Percentiles rank a stretch among this genome's conserved stretches.
These are phyloP conservation scores for Perca schrenkii DNA, from an alignment of 2,113 vertebrate species.

Conservation along the genomic window DNA sequence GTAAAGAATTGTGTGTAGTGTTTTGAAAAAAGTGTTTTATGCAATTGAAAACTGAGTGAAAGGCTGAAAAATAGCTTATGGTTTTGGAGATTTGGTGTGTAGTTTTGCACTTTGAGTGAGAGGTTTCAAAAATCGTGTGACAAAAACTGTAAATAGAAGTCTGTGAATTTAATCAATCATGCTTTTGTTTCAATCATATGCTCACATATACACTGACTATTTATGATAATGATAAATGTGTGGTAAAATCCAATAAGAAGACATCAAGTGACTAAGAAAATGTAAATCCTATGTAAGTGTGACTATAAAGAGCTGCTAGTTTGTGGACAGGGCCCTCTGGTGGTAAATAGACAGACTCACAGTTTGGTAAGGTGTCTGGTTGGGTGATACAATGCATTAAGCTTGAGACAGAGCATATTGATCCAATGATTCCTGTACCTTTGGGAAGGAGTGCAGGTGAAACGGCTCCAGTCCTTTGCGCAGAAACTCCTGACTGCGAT, in stretches of 20 bases:
- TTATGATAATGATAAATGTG: neutral
- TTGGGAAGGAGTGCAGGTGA: constrained; percentile 83
- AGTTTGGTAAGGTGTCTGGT: neutral
- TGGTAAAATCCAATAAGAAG: neutral
- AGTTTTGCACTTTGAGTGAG: no score
- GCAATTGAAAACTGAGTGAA: no score
- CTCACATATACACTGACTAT: neutral
- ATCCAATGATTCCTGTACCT: constrained; percentile 63
- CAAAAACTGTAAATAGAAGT: neutral
- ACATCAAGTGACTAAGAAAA: neutral
- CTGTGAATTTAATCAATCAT: neutral
- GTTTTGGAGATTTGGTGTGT: no score
- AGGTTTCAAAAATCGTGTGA: no score
- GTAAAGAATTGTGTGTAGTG: no score
- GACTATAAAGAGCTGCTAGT: constrained; percentile 6
- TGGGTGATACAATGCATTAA: neutral
- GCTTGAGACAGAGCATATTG: constrained; percentile 29
- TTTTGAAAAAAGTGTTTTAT: no score
- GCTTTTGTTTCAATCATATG: neutral
- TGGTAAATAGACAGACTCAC: constrained; percentile 39
- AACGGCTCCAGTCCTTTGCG: constrained; percentile 81
- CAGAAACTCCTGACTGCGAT: constrained; percentile 80
- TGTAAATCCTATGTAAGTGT: neutral
- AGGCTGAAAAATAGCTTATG: no score
- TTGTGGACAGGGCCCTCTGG: constrained; percentile 68